Evolutionary conservation across 2,797 vertebrate genomes (phyloP).

Genomic region (Falco naumanni): DNA sequence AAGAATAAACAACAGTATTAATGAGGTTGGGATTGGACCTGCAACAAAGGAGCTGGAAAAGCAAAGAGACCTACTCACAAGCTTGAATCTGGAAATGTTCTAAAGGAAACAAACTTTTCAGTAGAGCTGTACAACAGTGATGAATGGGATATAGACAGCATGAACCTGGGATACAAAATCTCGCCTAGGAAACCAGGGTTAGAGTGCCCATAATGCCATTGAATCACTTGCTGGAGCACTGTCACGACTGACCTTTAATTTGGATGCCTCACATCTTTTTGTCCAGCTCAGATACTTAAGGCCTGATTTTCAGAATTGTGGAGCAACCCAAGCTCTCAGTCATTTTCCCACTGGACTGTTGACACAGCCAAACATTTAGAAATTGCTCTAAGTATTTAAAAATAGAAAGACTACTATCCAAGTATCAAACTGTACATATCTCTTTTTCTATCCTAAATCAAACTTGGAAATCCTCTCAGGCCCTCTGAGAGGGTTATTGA

Average conservation of each 20-base stretch:
- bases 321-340: background rate
- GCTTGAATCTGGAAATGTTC: background rate
- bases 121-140: background rate
- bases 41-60: conserved; percentile 19
- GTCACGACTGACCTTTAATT: background rate
- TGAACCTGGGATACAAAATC: background rate
- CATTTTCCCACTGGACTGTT: background rate
- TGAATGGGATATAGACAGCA: background rate
- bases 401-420: background rate
- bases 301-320: background rate
- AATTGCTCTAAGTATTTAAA: background rate
- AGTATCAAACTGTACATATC: background rate
- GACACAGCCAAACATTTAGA: background rate
- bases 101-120: conserved; percentile 7
- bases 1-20: conserved; percentile 24
- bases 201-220: background rate
- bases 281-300: background rate
- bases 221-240: background rate
- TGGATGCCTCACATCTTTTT: background rate
- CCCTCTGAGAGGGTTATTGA: background rate
- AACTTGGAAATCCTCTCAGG: background rate
- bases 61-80: background rate
- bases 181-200: background rate
- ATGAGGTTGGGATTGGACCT: background rate
- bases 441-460: background rate